Conservation (phyloP, 2,888 invertebrate genomes). For the Cerceris ruficornis region DNA sequence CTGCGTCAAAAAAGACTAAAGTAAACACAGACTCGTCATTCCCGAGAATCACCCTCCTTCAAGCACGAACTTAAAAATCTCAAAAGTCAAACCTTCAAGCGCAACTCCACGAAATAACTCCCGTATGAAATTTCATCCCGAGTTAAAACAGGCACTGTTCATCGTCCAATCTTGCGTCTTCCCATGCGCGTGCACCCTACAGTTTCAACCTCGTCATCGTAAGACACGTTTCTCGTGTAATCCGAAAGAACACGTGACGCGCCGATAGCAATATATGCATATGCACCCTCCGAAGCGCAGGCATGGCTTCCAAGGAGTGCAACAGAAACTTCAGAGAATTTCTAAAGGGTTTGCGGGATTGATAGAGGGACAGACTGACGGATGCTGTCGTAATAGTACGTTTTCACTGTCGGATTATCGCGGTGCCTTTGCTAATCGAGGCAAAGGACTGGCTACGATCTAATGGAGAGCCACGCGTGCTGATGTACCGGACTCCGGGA, state of each 20-base stretch:
- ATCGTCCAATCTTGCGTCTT: neutral
- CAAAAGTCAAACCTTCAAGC: no score
- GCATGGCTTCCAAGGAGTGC: constrained; percentile 8
- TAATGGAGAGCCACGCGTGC: constrained; percentile 1
- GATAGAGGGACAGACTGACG: constrained; percentile 20
- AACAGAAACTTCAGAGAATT: constrained; percentile 14
- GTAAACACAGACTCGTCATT: no score
- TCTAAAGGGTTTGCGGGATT: constrained; percentile 6
- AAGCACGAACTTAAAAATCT: no score
- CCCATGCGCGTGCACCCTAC: neutral
- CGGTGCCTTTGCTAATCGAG: constrained; percentile 53
- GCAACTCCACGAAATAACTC: no score
- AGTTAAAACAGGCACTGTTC: no score
- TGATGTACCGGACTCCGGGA: constrained; percentile 3
- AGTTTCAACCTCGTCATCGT: neutral
- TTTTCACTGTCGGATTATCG: constrained; percentile 52
- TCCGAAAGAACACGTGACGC: constrained; percentile 7
- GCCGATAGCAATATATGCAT: constrained; percentile 15
- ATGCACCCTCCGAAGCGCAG: neutral
- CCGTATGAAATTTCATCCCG: no score
- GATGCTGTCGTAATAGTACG: constrained; percentile 57
- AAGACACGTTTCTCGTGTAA: constrained; percentile 16
- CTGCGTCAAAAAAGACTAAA: no score
- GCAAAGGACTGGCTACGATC: constrained; percentile 38
- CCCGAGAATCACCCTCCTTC: no score